Conservation (phyloP, 2,113 vertebrate species). For the Oplegnathus fasciatus region DNA sequence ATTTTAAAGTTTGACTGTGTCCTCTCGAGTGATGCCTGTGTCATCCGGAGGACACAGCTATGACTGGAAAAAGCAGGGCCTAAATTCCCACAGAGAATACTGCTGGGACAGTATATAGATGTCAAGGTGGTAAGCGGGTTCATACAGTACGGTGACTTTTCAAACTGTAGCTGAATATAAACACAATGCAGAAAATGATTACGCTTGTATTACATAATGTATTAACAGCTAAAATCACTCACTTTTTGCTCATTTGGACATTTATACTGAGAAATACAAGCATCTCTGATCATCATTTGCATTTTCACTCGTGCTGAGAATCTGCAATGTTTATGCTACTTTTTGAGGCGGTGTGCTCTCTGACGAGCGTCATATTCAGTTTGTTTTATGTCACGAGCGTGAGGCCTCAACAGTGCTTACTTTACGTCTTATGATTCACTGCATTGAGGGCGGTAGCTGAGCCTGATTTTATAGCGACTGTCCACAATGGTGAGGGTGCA, state of each 20-base stretch:
- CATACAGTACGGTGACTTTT: not conserved
- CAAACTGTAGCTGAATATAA: slow-evolving; percentile 1
- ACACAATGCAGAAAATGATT: slow-evolving; percentile 9
- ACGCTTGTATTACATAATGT: not conserved
- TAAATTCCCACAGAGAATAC: slow-evolving; percentile 21
- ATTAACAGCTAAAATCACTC: not conserved
- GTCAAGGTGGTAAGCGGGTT: slow-evolving; percentile 4
- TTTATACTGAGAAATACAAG: no score
- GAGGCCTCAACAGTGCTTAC: not conserved
- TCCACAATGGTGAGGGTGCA: not conserved
- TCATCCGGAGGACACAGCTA: slow-evolving; percentile 28
- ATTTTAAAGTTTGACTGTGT: slow-evolving; percentile 43
- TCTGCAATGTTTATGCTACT: not conserved
- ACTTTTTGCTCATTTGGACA: no score
- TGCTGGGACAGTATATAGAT: not conserved
- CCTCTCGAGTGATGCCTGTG: slow-evolving; percentile 5
- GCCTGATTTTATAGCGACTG: not conserved
- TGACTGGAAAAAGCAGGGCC: slow-evolving; percentile 16
- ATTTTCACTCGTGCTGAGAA: not conserved
- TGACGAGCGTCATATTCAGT: not conserved
- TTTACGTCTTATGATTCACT: not conserved
- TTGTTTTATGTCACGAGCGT: not conserved
- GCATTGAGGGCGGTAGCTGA: not conserved
- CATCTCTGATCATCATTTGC: not conserved
- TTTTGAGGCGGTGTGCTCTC: not conserved